Base-by-base conservation (phyloP, 2,888 invertebrate species). In the Elegia similella region DNA sequence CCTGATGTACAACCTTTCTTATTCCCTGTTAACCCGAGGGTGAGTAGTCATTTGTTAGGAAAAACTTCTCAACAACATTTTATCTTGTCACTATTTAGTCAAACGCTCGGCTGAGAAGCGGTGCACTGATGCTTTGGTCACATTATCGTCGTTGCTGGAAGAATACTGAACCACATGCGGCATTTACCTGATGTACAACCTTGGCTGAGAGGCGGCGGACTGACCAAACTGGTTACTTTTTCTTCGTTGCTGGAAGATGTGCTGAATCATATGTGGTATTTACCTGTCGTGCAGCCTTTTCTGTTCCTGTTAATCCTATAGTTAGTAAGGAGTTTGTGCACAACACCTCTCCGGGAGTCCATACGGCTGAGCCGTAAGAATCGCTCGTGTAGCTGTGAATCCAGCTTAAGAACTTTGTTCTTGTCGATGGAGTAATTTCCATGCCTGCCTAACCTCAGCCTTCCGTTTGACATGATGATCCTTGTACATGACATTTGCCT, bases 41-140 rank as follows among this genome's bases (percentile, higher is more conserved):
- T 95, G 80, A 69, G 63, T 46, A 10, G 7, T 2, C 15, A 0
- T 48, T 15, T 2, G 10, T 6, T 7, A 29, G 13, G 12, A 2
- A n/a, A 38, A 7, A 5, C n/a, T 0, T 0, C 84, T 91, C 23
- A 84, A 86, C 1, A 80, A 76, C 1, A 80, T 81, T 32, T 90
- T 89, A 60, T 73, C 87, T 0, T 89, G 95, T 83, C 98, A 99
- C 88, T 99, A 99, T 73, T 88, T 98, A 6, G 98, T 97, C 68
- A 93, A 95, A 16, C 93, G 95, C 67, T 96, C 97, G 0, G 97
- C 98, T 0, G 98, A 99, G 78, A 90, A 99, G 6, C 92, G 98
- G 0, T 93, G 99, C 44, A 98, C 98, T 0, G 99, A 99, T 89
- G 99, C 99, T 0, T 95, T 98, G 0, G 98, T 99, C 12, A 98